These are phyloP conservation scores for Pseudocheirus occidentalis DNA, from an alignment of 2,797 vertebrate species.

Conservation along the genomic window DNA sequence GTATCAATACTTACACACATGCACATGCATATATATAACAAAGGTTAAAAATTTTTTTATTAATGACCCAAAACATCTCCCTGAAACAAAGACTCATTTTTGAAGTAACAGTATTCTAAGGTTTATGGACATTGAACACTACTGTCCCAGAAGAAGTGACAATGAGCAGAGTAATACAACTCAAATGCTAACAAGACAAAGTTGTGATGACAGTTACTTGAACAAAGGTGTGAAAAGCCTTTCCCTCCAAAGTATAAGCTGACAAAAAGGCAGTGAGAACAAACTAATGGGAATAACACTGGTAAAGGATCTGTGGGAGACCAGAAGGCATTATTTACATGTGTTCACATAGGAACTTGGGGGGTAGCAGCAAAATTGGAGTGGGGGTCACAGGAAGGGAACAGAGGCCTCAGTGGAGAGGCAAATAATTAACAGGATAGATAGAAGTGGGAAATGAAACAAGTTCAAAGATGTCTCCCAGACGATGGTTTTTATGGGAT, in stretches of 20 bases:
- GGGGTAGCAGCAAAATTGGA: background rate
- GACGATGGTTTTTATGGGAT: background rate
- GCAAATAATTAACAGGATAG: background rate
- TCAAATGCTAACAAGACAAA: background rate
- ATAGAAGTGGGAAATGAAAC: background rate
- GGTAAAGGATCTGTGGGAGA: background rate
- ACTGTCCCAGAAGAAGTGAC: background rate
- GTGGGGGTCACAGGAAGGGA: background rate
- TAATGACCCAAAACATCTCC: background rate
- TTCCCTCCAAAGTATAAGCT: background rate
- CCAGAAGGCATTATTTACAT: background rate
- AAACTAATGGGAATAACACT: background rate
- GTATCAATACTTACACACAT: background rate
- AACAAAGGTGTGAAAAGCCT: background rate
- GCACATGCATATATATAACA: background rate
- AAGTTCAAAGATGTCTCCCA: background rate
- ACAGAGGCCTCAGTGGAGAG: background rate
- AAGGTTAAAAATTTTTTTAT: background rate
- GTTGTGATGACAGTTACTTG: background rate
- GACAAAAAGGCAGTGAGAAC: background rate
- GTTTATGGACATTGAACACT: background rate
- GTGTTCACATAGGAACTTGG: background rate
- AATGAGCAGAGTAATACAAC: background rate
- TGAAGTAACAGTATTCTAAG: background rate
- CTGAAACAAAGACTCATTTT: background rate